Conservation (phyloP, 2,113 vertebrate species). For the Illadopsis cleaveri region DNA sequence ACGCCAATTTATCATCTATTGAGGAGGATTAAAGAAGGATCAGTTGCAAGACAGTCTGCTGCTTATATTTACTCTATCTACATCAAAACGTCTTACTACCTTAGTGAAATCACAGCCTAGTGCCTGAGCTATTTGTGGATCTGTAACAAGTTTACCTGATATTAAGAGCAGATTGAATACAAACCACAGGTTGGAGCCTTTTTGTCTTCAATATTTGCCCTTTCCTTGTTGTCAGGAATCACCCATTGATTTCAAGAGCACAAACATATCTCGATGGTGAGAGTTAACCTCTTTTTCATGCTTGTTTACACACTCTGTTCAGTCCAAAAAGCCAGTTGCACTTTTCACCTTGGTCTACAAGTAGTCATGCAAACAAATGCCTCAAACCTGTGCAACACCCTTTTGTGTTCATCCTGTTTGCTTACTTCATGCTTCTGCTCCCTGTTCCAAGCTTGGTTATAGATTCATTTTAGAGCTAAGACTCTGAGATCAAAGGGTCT, state of each 20-base stretch:
- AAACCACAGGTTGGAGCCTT: conserved; percentile 39
- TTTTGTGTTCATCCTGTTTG: conserved; percentile 53
- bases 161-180: conserved; percentile 47
- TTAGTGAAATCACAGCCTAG: conserved; percentile 38
- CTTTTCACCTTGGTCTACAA: conserved; percentile 81
- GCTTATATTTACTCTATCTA: conserved; percentile 52
- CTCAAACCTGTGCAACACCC: conserved; percentile 42
- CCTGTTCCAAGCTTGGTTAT: conserved; percentile 56
- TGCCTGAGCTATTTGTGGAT: conserved; percentile 52
- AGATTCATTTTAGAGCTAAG: conserved; percentile 49
- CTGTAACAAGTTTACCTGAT: conserved; percentile 67
- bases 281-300: conserved; percentile 73
- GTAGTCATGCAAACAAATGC: conserved; percentile 66
- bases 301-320: conserved; percentile 73
- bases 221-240: conserved; percentile 71
- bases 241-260: conserved; percentile 66
- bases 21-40: conserved; percentile 41
- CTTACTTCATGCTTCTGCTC: conserved; percentile 64
- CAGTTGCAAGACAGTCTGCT: conserved; percentile 53
- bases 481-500: conserved; percentile 69
- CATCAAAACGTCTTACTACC: conserved; percentile 54
- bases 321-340: conserved; percentile 68
- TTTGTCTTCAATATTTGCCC: conserved; percentile 75
- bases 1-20: conserved; percentile 51
- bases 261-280: conserved; percentile 48